Percentiles rank a stretch among this genome's conserved stretches.
Evolutionary conservation across 2,888 invertebrate genomes (phyloP).

Genomic region (Eumacrocentrus americanus): DNA sequence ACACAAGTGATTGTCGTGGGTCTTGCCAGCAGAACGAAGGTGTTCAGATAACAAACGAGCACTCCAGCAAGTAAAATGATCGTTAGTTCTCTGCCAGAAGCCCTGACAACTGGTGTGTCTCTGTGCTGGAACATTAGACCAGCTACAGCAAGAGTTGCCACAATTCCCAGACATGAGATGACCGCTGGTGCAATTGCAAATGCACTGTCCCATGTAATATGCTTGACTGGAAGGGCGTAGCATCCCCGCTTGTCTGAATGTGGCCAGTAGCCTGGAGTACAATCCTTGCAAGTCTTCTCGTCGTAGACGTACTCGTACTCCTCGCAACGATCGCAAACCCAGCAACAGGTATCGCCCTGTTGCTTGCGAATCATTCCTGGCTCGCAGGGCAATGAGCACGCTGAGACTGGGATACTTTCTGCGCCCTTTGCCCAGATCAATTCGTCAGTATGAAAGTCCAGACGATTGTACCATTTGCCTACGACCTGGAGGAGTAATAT

Average conservation of each 20-base stretch:
- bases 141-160: conserved; percentile 68
- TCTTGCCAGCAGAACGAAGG: conserved; percentile 67
- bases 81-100: conserved; percentile 69
- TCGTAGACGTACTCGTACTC: conserved; percentile 71
- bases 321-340: conserved; percentile 78
- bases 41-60: conserved; percentile 69
- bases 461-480: conserved; percentile 69
- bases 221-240: conserved; percentile 67
- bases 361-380: conserved; percentile 73
- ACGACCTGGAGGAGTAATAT: conserved; percentile 61
- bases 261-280: conserved; percentile 71
- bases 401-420: conserved; percentile 68
- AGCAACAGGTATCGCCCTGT: conserved; percentile 76
- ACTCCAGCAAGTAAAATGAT: conserved; percentile 70
- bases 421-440: conserved; percentile 66
- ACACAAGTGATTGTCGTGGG: conserved; percentile 68
- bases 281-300: conserved; percentile 71
- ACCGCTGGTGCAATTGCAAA: conserved; percentile 71
- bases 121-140: conserved; percentile 69
- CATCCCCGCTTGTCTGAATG: conserved; percentile 69
- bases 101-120: conserved; percentile 71
- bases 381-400: conserved; percentile 73
- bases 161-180: conserved; percentile 69
- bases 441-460: conserved; percentile 63
- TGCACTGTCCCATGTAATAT: conserved; percentile 71